Base-by-base conservation (phyloP, 2,113 vertebrate species). In the Phainopepla nitens region DNA sequence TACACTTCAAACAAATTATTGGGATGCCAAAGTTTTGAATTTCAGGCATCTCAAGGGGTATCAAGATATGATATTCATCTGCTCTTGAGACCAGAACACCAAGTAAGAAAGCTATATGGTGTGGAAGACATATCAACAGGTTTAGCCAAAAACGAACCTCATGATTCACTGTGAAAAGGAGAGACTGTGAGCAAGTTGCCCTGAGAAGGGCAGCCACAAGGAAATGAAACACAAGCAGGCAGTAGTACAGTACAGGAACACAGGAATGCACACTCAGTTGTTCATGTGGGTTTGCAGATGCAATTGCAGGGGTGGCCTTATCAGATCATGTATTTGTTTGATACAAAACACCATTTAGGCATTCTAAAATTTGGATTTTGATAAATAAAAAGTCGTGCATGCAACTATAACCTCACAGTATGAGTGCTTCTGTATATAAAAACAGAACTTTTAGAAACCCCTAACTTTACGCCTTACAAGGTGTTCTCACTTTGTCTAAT, bases 41-140 rank as follows among this genome's bases (percentile, higher is more conserved):
- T 65, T 2, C 1, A 1, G 8, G 21, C 5, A 41, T 61, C 56
- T 50, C 23, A 70, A 70, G 35, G 5, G 13, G 2, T n/a, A 4
- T 61, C 58, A 42, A 66, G n/a, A 27, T 13, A 70, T 1, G 4
- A 31, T 44, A 36, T 11, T 68, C 25, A 13, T 47, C 53, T 71
- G 13, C 28, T 77, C 50, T 42, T 66, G n/a, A 61, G 35, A 41
- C 11, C 13, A 27, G 14, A 83, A 62, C 15, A 42, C 15, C 27
- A 57, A 15, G 45, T 31, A 65, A 35, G 27, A 61, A 73, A 45
- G 23, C 33, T 23, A 18, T 7, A 17, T 8, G 14, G 33, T 22
- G 21, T 7, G 8, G 23, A 31, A 83, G 50, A 49, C 10, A 39
- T 49, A 19, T 9, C 57, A 69, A 24, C 7, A 69, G 35, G 10